Percentiles rank a stretch among this genome's conserved stretches.
These are phyloP conservation scores for Helleia helle DNA, from an alignment of 2,888 invertebrate species.

Conservation along the genomic window DNA sequence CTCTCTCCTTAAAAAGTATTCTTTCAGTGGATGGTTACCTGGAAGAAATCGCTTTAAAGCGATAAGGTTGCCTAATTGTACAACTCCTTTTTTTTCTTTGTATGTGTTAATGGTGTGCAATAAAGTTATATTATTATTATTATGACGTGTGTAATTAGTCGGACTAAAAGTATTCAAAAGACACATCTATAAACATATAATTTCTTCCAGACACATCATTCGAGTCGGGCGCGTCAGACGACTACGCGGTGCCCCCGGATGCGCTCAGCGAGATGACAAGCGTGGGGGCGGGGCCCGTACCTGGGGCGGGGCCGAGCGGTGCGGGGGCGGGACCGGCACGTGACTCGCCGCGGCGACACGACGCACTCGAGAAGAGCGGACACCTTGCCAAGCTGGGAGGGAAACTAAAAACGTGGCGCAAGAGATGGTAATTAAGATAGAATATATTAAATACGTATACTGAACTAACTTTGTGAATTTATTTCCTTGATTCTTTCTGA, in stretches of 20 bases:
- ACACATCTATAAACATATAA: not conserved
- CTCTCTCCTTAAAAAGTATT: too few species aligned
- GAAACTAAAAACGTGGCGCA: conserved; percentile 96
- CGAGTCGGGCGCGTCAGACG: conserved; percentile 95
- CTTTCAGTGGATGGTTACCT: too few species aligned
- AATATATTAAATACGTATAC: too few species aligned
- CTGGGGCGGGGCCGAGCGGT: conserved; percentile 53
- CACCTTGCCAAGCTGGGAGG: conserved; percentile 94
- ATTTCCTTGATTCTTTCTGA: too few species aligned
- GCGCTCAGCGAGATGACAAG: conserved; percentile 80
- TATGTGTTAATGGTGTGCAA: too few species aligned
- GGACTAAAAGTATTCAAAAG: too few species aligned
- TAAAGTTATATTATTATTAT: too few species aligned
- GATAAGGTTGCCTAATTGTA: too few species aligned
- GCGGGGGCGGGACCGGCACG: conserved; percentile 22
- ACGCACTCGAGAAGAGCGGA: conserved; percentile 90
- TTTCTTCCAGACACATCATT: conserved; percentile 85
- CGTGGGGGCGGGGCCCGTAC: conserved; percentile 57
- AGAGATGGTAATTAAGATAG: conserved; percentile 85
- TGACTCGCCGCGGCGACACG: conserved; percentile 71
- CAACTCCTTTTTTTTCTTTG: too few species aligned
- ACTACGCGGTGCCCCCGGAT: conserved; percentile 97
- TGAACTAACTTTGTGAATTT: too few species aligned
- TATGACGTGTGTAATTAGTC: too few species aligned
- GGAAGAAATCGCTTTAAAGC: too few species aligned